phyloP scores from a whole-genome alignment of 2,888 invertebrate species.

The Mellilla xanthometata region DNA sequence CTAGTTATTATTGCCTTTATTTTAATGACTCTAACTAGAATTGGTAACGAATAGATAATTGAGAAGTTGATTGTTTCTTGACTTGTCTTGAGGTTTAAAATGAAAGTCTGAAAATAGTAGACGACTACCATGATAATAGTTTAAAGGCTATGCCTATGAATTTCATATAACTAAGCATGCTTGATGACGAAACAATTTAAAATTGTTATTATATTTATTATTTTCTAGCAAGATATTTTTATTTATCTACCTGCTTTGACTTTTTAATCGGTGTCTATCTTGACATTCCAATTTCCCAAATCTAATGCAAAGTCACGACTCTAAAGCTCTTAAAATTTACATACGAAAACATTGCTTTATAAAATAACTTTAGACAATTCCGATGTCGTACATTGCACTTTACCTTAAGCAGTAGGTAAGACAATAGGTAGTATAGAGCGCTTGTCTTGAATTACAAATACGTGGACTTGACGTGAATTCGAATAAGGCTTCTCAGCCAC shows the following conservation, averaged over 20 bases:
- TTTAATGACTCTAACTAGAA: slow-evolving; percentile 47
- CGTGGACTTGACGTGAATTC: slow-evolving; percentile 72
- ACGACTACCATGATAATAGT: too few relatives aligned
- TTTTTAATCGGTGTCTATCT: neutral
- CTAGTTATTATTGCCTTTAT: slow-evolving; percentile 46
- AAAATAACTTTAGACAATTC: slow-evolving; percentile 10
- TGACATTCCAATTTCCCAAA: neutral
- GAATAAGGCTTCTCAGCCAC: slow-evolving; percentile 50
- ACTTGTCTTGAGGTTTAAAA: too few relatives aligned
- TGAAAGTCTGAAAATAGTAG: too few relatives aligned
- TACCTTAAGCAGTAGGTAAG: slow-evolving; percentile 60
- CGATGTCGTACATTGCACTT: slow-evolving; percentile 33
- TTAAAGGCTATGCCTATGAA: too few relatives aligned
- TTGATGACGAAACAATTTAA: too few relatives aligned
- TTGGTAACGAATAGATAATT: slow-evolving; percentile 35
- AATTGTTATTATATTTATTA: too few relatives aligned
- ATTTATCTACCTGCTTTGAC: neutral
- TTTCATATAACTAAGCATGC: too few relatives aligned
- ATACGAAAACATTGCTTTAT: slow-evolving; percentile 13
- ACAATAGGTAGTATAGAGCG: slow-evolving; percentile 69
- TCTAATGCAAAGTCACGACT: slow-evolving; percentile 4
- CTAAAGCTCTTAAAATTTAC: slow-evolving; percentile 5
- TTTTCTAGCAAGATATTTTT: too few relatives aligned
- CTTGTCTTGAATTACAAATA: slow-evolving; percentile 79
- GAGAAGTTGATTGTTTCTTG: slow-evolving; percentile 2